A percentile compares a stretch with the other conserved stretches of the same genome.
These are phyloP conservation scores for Orthonevra nobilis DNA, from an alignment of 2,888 invertebrate genomes.

Conservation along the genomic window DNA sequence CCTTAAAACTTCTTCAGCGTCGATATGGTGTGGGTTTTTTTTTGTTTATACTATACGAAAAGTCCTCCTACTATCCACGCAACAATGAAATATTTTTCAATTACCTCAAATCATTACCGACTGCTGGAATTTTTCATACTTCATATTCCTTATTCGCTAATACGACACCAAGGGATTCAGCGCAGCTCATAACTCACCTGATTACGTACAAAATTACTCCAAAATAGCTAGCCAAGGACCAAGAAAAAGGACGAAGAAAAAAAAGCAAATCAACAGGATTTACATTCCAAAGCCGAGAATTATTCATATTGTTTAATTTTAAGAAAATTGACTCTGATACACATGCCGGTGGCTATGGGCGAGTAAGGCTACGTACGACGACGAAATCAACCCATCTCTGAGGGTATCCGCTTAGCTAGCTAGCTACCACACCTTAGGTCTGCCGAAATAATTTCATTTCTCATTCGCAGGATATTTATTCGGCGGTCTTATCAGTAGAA, in stretches of 20 bases:
- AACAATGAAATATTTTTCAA: constrained; percentile 26
- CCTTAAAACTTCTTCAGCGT: no score
- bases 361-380: background rate
- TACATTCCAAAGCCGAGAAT: constrained; percentile 57
- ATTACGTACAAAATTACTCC: constrained; percentile 30
- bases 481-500: constrained; percentile 68
- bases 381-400: constrained; percentile 4
- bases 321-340: constrained; percentile 55
- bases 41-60: no score
- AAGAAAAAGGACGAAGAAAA: background rate
- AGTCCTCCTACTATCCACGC: background rate
- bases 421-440: constrained; percentile 24
- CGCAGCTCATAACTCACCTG: constrained; percentile 51
- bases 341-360: constrained; percentile 12
- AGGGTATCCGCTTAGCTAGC: constrained; percentile 10
- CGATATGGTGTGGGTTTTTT: no score
- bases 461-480: constrained; percentile 64
- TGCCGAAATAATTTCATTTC: constrained; percentile 61
- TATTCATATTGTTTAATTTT: constrained; percentile 53
- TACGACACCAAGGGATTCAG: background rate
- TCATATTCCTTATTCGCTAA: background rate
- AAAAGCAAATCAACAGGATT: constrained; percentile 31
- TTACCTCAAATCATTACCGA: constrained; percentile 6
- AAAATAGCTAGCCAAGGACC: background rate
- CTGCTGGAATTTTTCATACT: constrained; percentile 9